Conservation (phyloP, 2,113 vertebrate species). For the Machaerirhynchus nigripectus region DNA sequence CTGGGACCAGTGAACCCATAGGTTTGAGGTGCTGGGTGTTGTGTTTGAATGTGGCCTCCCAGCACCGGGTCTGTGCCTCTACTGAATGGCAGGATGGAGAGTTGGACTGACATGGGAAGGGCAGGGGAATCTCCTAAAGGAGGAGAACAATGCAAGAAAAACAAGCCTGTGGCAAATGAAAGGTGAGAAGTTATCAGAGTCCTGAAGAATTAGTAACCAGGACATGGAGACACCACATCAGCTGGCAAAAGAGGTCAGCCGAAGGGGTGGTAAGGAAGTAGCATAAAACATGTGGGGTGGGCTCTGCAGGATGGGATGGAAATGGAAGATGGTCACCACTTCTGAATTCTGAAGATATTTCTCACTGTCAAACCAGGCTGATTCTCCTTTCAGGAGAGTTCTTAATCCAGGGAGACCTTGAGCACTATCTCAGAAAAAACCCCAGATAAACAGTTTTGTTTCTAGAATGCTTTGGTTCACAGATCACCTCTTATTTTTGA, state of each 20-base stretch:
- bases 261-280: not conserved
- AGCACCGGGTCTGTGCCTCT: not conserved
- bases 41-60: not conserved
- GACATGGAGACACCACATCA: fast-evolving
- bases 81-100: not conserved
- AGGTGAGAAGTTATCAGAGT: not conserved
- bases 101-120: not conserved
- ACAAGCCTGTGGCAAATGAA: not conserved
- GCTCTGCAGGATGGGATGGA: not conserved
- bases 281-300: not conserved
- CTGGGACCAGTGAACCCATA: not conserved
- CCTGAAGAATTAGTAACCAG: not conserved
- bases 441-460: not conserved
- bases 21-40: not conserved
- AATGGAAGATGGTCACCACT: not conserved
- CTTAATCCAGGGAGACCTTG: not conserved
- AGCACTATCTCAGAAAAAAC: not conserved
- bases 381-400: not conserved
- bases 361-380: not conserved
- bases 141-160: not conserved
- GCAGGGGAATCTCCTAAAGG: not conserved
- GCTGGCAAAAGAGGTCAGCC: not conserved
- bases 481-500: not conserved
- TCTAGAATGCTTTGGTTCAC: not conserved
- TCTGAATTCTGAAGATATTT: not conserved